Evolutionary conservation across 2,797 vertebrate genomes (phyloP), one percentile per base, ranked within the genome.

Genomic region (Luscinia luscinia): DNA sequence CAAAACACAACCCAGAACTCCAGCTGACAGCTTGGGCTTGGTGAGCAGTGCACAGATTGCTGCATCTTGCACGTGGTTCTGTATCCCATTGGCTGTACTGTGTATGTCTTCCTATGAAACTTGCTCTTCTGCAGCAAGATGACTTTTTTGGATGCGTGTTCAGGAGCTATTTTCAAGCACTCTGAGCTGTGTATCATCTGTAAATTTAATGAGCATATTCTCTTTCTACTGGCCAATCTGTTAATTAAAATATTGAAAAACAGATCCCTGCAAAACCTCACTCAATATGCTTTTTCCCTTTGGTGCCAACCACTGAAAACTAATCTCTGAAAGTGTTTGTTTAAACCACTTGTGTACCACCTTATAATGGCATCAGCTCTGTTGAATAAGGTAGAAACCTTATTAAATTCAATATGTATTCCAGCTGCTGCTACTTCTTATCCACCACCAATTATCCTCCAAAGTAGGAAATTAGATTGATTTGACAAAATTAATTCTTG

Each of bases 201-300:
- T 75, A 94, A 87, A 81, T 84, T 87, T 81, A 69, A 59, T 54
- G 9, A 88, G 14, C 18, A 9, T 72, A 40, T 82, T 89, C 43
- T 84, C 48, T 91, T 76, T 84, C 43, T 86, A 38, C 30, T 52
- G 81, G 43, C 26, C 55, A 94, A 15, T 73, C 46, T 75, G 43
- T 86, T 93, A 91, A 94, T 94, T 92, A 94, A 93, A 91, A 86
- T 76, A 91, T 45, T 73, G 87, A 88, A 83, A 64, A 89, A 58
- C 40, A 94, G 54, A 79, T 84, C 59, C 66, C 48, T 36, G 16
- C 18, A 88, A 93, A 94, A 58, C 27, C 15, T 78, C 64, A 49
- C 40, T 94, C 89, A 34, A 72, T 94, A 72, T 83, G 67, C 85
- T 77, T 75, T 68, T 79, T 94, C n/a, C 23, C 24, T 81, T 91